These are phyloP conservation scores for Cinclus mexicanus DNA, from an alignment of 2,113 vertebrate genomes.

Conservation along the genomic window DNA sequence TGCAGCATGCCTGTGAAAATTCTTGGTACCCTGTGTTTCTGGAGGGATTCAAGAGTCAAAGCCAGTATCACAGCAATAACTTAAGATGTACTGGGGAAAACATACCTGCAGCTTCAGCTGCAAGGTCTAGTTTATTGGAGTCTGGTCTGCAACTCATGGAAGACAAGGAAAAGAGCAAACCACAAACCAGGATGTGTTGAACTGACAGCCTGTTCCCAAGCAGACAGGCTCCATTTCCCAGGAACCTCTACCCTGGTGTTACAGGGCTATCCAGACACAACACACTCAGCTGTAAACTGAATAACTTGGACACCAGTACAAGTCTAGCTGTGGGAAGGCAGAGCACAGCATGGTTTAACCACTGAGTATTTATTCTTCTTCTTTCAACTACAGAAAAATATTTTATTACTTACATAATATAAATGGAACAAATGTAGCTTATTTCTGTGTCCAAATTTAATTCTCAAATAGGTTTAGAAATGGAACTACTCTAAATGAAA, in stretches of 20 bases:
- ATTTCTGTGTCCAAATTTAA: slow-evolving; percentile 5
- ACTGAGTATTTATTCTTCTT: slow-evolving; percentile 38
- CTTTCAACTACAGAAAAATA: slow-evolving; percentile 41
- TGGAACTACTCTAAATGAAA: not conserved
- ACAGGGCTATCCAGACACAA: not conserved
- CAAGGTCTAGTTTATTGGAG: not conserved
- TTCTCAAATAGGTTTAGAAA: not conserved
- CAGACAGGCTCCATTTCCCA: not conserved
- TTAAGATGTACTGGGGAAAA: not conserved
- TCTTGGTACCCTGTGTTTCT: not conserved
- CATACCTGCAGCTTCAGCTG: not conserved
- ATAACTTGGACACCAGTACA: not conserved
- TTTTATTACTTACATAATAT: slow-evolving; percentile 21
- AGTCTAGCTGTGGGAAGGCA: slow-evolving; percentile 19
- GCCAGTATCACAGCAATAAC: not conserved
- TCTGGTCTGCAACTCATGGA: not conserved
- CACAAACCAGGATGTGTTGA: not conserved
- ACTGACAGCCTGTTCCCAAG: not conserved
- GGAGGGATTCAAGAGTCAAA: not conserved
- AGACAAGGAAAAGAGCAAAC: not conserved
- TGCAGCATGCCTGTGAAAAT: not conserved
- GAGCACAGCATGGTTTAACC: slow-evolving; percentile 31
- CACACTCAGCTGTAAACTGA: not conserved
- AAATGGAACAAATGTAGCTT: slow-evolving; percentile 10
- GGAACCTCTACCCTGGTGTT: not conserved